Evolutionary conservation across 2,113 vertebrate species (phyloP).

Genomic region (Erythrolamprus reginae): DNA sequence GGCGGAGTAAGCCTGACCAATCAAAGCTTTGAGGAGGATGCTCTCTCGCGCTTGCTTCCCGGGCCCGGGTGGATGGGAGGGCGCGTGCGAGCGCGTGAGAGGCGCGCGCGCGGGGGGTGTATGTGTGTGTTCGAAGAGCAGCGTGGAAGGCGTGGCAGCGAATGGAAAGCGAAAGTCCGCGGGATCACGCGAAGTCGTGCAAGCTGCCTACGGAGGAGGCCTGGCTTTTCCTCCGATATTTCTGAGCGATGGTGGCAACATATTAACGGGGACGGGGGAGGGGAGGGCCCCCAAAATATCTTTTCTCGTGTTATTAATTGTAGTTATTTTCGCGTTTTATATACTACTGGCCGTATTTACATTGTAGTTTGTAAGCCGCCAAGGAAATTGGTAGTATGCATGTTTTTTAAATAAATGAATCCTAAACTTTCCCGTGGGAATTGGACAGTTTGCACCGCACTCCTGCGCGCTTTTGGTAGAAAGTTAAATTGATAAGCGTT

Average conservation of each 20-base stretch:
- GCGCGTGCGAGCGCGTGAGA: no score
- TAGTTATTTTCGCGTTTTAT: not conserved
- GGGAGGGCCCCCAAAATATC: not conserved
- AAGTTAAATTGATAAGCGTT: not conserved
- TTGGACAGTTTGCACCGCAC: not conserved
- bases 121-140: no score
- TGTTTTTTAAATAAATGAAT: not conserved
- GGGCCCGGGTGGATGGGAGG: accelerated
- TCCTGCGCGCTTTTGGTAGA: not conserved
- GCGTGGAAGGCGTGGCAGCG: accelerated
- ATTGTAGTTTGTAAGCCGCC: not conserved
- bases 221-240: not conserved
- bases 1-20: not conserved
- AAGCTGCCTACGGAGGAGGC: no score
- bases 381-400: not conserved
- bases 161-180: not conserved
- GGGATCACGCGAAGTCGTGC: no score
- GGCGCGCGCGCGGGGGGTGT: accelerated
- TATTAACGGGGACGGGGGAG: accelerated
- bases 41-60: not conserved
- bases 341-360: not conserved
- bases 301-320: not conserved
- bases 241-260: not conserved
- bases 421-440: not conserved
- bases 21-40: not conserved